Conservation (phyloP, 64 coral and sea anemone species). For the Dendronephthya gigantea region DNA sequence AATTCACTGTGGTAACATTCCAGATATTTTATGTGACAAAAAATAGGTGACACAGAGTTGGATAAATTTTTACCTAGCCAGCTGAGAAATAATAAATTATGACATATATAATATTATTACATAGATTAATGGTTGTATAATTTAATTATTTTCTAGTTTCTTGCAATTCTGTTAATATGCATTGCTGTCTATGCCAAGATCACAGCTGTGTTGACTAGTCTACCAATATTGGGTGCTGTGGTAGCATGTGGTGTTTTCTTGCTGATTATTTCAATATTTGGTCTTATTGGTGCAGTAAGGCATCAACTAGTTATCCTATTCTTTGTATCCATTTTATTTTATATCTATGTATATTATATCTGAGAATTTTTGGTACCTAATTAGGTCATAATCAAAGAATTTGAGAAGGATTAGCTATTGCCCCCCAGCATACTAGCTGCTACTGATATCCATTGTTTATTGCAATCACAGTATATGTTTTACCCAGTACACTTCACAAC, state of each 20-base stretch:
- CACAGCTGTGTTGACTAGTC: constrained; percentile 67
- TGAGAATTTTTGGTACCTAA: no score
- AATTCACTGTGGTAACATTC: no score
- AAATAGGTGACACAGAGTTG: no score
- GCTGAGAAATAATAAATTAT: no score
- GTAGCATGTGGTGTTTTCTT: constrained; percentile 96
- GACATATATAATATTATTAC: no score
- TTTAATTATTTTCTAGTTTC: constrained; percentile 48
- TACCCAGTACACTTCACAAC: background rate
- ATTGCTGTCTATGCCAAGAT: constrained; percentile 92
- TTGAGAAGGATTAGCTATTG: no score
- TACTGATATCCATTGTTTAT: no score
- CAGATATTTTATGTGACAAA: no score
- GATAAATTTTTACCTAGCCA: no score
- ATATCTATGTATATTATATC: no score
- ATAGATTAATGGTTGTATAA: background rate
- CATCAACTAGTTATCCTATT: constrained; percentile 94
- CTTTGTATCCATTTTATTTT: constrained; percentile 81
- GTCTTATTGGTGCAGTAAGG: constrained; percentile 79
- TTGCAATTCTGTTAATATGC: constrained; percentile 79
- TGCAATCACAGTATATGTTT: background rate
- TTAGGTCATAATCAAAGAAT: no score
- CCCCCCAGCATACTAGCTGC: no score
- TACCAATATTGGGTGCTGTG: constrained; percentile 82
- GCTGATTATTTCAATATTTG: constrained; percentile 68